Evolutionary conservation across 2,797 vertebrate genomes (phyloP).

Genomic region (Tympanoctomys barrerae): DNA sequence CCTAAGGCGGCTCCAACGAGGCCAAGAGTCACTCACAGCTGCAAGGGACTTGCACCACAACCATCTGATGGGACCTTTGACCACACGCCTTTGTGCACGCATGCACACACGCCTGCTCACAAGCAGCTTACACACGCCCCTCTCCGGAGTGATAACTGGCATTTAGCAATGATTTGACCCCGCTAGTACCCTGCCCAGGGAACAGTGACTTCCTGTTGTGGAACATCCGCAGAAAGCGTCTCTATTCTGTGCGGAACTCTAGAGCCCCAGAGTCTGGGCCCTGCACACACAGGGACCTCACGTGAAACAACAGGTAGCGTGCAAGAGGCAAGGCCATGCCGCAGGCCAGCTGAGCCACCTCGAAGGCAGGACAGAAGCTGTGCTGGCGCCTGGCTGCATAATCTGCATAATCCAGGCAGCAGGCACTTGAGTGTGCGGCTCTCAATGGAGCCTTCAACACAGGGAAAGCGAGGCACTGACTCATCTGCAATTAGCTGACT

Average conservation of each 20-base stretch:
- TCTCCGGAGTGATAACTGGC: constrained; percentile 57
- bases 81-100: not conserved
- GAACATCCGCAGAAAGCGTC: constrained; percentile 91
- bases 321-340: constrained; percentile 93
- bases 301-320: constrained; percentile 91
- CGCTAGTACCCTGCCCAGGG: constrained; percentile 90
- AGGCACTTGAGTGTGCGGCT: constrained; percentile 93
- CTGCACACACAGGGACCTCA: constrained; percentile 88
- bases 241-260: constrained; percentile 92
- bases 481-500: constrained; percentile 96
- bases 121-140: not conserved
- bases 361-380: constrained; percentile 91
- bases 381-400: constrained; percentile 86
- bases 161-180: constrained; percentile 81
- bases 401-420: constrained; percentile 88
- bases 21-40: constrained; percentile 80
- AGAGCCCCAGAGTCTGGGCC: constrained; percentile 91
- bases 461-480: constrained; percentile 94
- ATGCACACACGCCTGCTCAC: not conserved
- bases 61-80: constrained; percentile 11
- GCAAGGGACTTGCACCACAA: constrained; percentile 76
- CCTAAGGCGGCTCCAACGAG: constrained; percentile 84
- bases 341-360: constrained; percentile 87
- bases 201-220: constrained; percentile 94
- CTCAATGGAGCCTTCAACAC: constrained; percentile 97